phyloP scores from a whole-genome alignment of 2,797 vertebrate genomes.

The Nyctibius grandis region DNA sequence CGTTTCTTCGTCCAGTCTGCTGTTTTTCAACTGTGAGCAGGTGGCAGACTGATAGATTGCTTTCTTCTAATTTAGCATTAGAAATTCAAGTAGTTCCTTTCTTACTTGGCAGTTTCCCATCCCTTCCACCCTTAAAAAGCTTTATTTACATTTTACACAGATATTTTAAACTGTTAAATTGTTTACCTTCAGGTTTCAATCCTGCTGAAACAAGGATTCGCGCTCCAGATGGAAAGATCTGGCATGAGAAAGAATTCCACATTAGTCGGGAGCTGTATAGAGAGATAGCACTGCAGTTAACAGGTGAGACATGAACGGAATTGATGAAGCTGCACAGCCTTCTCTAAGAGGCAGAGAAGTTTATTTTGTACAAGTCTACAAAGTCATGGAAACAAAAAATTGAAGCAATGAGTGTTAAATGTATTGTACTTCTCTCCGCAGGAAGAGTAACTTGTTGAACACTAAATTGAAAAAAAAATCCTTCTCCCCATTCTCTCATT shows the following conservation, averaged over 20 bases:
- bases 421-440: neutral
- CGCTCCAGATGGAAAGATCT: slow-evolving; percentile 85
- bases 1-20: neutral
- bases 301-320: slow-evolving; percentile 73
- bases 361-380: neutral
- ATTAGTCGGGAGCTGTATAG: slow-evolving; percentile 82
- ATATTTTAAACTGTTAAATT: slow-evolving; percentile 14
- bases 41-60: neutral
- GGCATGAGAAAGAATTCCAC: slow-evolving; percentile 83
- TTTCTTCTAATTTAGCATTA: neutral
- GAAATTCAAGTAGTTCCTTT: neutral
- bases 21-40: neutral
- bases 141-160: neutral
- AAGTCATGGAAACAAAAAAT: neutral
- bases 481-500: neutral
- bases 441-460: neutral
- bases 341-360: neutral
- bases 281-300: slow-evolving; percentile 79
- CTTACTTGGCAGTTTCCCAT: neutral
- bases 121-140: neutral
- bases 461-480: neutral
- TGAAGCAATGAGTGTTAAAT: neutral
- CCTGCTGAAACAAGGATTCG: slow-evolving; percentile 85
- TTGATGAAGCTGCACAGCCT: neutral
- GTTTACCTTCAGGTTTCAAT: slow-evolving; percentile 85